Conservation (phyloP, 2,113 vertebrate genomes). For the Brachyhypopomus gauderio region DNA sequence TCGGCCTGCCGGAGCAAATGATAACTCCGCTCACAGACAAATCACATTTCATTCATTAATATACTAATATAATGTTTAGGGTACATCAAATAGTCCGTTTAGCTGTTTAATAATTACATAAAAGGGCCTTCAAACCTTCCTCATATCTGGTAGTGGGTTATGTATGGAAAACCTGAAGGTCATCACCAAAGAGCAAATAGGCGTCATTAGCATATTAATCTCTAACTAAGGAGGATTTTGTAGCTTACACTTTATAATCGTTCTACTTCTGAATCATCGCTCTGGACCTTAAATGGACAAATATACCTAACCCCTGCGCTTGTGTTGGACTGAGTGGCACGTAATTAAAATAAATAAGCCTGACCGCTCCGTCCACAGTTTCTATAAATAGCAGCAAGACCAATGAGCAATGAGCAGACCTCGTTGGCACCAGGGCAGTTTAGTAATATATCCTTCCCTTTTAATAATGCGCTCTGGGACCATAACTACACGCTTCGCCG, state of each 20-base stretch:
- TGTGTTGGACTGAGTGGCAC: slow-evolving; percentile 35
- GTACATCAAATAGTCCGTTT: neutral
- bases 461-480: slow-evolving; percentile 67
- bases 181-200: neutral
- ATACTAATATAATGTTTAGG: slow-evolving; percentile 27
- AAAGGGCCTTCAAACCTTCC: neutral
- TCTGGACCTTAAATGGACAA: slow-evolving; percentile 10
- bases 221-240: too few species aligned
- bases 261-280: neutral
- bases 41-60: slow-evolving; percentile 44
- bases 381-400: slow-evolving; percentile 56
- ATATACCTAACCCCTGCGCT: neutral
- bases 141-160: neutral
- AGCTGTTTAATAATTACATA: neutral
- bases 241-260: neutral
- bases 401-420: slow-evolving; percentile 53
- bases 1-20: neutral
- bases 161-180: neutral
- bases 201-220: neutral
- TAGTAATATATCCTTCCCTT: slow-evolving; percentile 63
- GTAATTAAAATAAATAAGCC: slow-evolving; percentile 63
- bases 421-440: slow-evolving; percentile 57
- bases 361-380: slow-evolving; percentile 40
- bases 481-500: slow-evolving; percentile 59
- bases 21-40: slow-evolving; percentile 46